Conservation (phyloP, 1,140 invertebrate genomes). For the Philopotamus ludificatus region DNA sequence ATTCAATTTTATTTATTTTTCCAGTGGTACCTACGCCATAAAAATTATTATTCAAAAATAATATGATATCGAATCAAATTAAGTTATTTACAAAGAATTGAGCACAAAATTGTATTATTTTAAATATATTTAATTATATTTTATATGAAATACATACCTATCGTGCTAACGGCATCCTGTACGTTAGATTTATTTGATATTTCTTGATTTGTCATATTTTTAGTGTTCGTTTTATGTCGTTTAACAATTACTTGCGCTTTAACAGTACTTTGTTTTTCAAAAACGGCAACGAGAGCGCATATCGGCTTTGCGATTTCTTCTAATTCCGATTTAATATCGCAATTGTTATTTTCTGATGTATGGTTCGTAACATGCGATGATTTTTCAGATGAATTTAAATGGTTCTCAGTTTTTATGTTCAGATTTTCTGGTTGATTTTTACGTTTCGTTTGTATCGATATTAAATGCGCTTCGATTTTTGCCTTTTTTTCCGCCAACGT, state of each 20-base stretch:
- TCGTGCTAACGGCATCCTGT: slow-evolving; percentile 17
- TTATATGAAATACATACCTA: background rate
- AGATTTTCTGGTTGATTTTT: background rate
- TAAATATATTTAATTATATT: background rate
- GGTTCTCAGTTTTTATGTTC: background rate
- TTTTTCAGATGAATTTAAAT: background rate
- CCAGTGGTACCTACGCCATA: slow-evolving; percentile 7
- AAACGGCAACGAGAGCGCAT: slow-evolving; percentile 32
- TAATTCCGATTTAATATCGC: slow-evolving; percentile 14
- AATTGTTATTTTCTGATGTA: background rate
- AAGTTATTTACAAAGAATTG: background rate
- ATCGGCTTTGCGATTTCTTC: slow-evolving; percentile 27
- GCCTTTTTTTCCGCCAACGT: slow-evolving; percentile 35
- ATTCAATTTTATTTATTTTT: background rate
- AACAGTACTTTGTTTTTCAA: slow-evolving; percentile 22
- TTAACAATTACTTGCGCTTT: background rate
- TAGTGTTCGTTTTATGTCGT: background rate
- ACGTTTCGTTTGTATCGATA: slow-evolving; percentile 19
- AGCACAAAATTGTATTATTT: background rate
- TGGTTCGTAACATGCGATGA: background rate
- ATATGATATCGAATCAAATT: background rate
- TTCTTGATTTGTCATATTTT: background rate
- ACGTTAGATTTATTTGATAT: background rate
- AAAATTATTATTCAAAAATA: background rate
- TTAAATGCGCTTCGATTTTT: slow-evolving; percentile 36